Conservation (phyloP, 2,888 invertebrate genomes). For the Drosophila atroscutellata region DNA sequence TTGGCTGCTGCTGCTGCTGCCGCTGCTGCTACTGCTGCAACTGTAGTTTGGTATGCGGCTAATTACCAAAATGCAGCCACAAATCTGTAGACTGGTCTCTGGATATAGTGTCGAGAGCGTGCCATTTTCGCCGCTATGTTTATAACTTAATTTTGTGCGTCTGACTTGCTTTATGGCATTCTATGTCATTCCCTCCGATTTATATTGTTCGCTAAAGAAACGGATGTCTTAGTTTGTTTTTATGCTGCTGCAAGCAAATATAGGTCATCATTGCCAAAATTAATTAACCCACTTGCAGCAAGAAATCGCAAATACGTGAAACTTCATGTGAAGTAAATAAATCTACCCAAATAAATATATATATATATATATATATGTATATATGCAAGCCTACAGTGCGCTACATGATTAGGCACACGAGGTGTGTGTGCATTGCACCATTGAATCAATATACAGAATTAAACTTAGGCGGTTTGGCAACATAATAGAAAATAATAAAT, state of each 20-base stretch:
- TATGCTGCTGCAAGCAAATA: constrained; percentile 22
- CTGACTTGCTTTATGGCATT: constrained; percentile 11
- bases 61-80: constrained; percentile 57
- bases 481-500: neutral
- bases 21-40: constrained; percentile 14
- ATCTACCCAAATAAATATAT: neutral
- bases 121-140: constrained; percentile 51
- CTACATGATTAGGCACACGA: neutral
- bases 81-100: constrained; percentile 11
- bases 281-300: constrained; percentile 40
- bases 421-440: neutral
- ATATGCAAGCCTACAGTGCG: neutral
- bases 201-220: constrained; percentile 28
- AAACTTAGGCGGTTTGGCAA: constrained; percentile 3
- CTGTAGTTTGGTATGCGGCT: constrained; percentile 38
- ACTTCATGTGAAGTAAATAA: neutral
- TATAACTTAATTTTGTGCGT: constrained; percentile 49
- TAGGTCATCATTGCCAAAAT: constrained; percentile 23
- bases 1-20: constrained; percentile 13
- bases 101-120: constrained; percentile 1
- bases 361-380: neutral
- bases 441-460: constrained; percentile 4
- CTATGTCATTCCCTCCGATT: constrained; percentile 20
- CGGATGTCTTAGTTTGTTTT: constrained; percentile 40
- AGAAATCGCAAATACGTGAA: neutral